A percentile compares a stretch with the other conserved stretches of the same genome.
phyloP scores from a whole-genome alignment of 2,797 vertebrate genomes.

The Anas capensis region DNA sequence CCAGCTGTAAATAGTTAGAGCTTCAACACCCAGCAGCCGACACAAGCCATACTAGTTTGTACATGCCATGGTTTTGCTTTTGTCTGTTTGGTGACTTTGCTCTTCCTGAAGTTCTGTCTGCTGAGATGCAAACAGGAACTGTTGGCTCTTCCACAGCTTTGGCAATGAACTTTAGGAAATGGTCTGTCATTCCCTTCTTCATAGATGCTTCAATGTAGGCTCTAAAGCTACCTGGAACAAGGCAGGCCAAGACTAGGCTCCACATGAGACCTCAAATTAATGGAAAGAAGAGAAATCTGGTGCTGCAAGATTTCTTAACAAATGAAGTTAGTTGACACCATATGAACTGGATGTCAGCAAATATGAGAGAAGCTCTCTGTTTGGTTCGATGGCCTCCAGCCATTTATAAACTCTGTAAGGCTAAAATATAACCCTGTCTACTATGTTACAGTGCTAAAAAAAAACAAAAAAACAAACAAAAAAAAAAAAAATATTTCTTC shows the following conservation, averaged over 20 bases:
- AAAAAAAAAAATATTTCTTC: too few relatives aligned
- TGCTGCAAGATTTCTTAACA: neutral
- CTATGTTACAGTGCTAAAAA: neutral
- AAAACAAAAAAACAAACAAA: slow-evolving; percentile 14
- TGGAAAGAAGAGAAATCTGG: neutral
- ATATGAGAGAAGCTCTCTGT: neutral
- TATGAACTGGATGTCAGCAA: neutral
- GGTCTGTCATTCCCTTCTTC: neutral
- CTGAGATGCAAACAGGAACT: neutral
- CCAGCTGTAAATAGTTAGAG: neutral
- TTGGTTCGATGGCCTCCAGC: neutral
- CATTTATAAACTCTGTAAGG: neutral
- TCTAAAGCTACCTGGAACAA: slow-evolving; percentile 7
- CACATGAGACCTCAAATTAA: neutral
- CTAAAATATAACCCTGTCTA: slow-evolving; percentile 12
- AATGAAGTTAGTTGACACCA: neutral
- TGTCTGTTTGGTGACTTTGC: neutral
- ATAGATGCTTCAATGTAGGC: neutral
- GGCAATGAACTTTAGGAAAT: neutral
- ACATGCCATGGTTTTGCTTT: neutral
- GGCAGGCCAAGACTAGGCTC: neutral
- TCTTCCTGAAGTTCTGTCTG: neutral
- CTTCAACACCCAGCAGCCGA: neutral
- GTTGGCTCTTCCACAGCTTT: neutral
- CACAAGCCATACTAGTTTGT: neutral